phyloP scores from a whole-genome alignment of 1,140 invertebrate genomes.

The Dinothrombium tinctorium region DNA sequence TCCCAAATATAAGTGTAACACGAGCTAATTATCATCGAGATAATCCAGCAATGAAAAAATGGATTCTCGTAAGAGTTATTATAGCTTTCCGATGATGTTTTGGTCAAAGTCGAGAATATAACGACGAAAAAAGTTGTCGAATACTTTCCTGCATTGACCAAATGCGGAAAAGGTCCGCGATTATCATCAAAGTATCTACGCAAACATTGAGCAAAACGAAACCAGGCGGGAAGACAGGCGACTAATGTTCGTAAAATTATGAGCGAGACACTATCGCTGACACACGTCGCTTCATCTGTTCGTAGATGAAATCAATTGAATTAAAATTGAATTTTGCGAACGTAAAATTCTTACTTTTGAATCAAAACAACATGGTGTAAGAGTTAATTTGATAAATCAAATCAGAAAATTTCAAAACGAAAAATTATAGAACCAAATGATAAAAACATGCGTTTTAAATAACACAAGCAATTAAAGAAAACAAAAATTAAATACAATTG shows the following conservation, averaged over 20 bases:
- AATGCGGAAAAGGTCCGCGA: slow-evolving; percentile 27
- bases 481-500: neutral
- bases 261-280: slow-evolving; percentile 14
- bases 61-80: slow-evolving; percentile 29
- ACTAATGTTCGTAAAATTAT: slow-evolving; percentile 42
- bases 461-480: no score
- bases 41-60: slow-evolving; percentile 54
- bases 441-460: no score
- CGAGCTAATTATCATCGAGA: slow-evolving; percentile 45
- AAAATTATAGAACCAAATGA: neutral
- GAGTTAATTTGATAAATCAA: neutral
- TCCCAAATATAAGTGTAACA: slow-evolving; percentile 80
- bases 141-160: slow-evolving; percentile 92
- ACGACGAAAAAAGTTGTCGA: slow-evolving; percentile 90
- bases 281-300: slow-evolving; percentile 20
- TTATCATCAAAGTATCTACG: slow-evolving; percentile 51
- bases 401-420: neutral
- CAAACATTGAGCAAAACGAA: slow-evolving; percentile 88
- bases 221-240: slow-evolving; percentile 80
- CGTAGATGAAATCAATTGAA: no score
- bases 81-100: slow-evolving; percentile 22
- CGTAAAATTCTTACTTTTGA: no score
- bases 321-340: no score
- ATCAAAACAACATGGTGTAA: neutral
- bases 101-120: slow-evolving; percentile 51